Base-by-base conservation (phyloP, 1,140 invertebrate genomes). In the Megalopta genalis region DNA sequence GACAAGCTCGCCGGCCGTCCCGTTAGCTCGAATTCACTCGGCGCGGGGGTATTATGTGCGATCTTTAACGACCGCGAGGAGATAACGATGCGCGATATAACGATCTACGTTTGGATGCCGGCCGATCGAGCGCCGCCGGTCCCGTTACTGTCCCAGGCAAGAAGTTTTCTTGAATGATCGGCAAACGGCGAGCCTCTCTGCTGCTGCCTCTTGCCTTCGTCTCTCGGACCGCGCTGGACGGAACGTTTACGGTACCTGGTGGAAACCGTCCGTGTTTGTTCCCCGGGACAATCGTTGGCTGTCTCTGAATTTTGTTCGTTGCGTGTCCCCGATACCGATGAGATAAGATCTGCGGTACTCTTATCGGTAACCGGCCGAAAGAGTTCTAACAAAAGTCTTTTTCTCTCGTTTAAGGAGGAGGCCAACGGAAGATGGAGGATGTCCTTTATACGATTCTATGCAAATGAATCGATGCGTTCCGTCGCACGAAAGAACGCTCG, bases 51-150 rank as follows among this genome's bases (percentile, higher is more conserved):
- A 82, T 86, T 70, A 76, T 68, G 74, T 64, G 67, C 62, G 75
- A 81, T 85, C 75, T 77, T 68, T 81, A 78, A 83, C 86, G 87
- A 88, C 83, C 80, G 46, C 27, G 21, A 9, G 81, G 21, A 82
- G 88, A 91, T 90, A 91, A 90, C 87, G 87, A 90, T 81, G 80
- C 79, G 86, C 81, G 84, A 87, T 88, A 85, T 87, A 90, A 90
- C 80, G 88, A 88, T 90, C 89, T 86, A 75, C 86, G 84, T 88
- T 87, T 80, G 74, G 62, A 79, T 81, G 72, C 80, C 79, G 75
- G 71, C 83, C 83, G 74, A 76, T 80, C 83, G 87, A 74, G 77
- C 77, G 32, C n/a, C 77, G 39, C 62, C 71, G 70, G 67, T 82
- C 74, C 84, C 84, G 84, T 86, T 86, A 86, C 42, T 66, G 78